These are phyloP conservation scores for Littorina saxatilis DNA, from an alignment of 1,140 invertebrate species.

Conservation along the genomic window DNA sequence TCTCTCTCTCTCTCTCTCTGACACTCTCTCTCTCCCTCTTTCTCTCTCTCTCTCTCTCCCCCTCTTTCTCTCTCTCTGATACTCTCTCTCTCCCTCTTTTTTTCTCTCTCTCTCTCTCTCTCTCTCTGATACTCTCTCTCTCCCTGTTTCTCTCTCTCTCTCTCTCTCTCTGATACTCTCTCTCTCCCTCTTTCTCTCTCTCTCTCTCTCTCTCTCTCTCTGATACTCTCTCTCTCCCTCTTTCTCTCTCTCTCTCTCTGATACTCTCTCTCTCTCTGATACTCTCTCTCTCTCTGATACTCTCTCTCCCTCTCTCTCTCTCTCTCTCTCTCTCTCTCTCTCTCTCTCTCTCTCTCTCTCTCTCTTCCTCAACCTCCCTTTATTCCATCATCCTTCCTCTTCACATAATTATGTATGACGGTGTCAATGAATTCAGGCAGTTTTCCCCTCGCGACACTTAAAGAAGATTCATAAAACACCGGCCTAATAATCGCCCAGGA, in stretches of 20 bases:
- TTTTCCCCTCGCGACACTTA: neutral
- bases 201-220: neutral
- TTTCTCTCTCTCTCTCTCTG: too few relatives aligned
- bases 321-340: too few relatives aligned
- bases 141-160: too few relatives aligned
- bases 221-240: too few relatives aligned
- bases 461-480: too few relatives aligned
- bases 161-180: too few relatives aligned
- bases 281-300: too few relatives aligned
- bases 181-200: neutral
- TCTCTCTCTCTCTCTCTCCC: neutral
- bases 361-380: neutral
- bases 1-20: neutral
- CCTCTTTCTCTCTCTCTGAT: constrained; percentile 3
- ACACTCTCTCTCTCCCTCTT: neutral
- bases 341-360: neutral
- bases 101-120: neutral
- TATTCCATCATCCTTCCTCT: too few relatives aligned
- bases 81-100: too few relatives aligned
- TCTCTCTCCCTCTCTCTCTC: neutral
- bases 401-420: neutral
- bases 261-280: too few relatives aligned
- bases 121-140: too few relatives aligned
- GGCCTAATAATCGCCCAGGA: too few relatives aligned
- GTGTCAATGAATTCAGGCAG: neutral